Evolutionary conservation across 1,140 invertebrate genomes (phyloP), one percentile per base, ranked within the genome.

Genomic region (Bradysia coprophila): DNA sequence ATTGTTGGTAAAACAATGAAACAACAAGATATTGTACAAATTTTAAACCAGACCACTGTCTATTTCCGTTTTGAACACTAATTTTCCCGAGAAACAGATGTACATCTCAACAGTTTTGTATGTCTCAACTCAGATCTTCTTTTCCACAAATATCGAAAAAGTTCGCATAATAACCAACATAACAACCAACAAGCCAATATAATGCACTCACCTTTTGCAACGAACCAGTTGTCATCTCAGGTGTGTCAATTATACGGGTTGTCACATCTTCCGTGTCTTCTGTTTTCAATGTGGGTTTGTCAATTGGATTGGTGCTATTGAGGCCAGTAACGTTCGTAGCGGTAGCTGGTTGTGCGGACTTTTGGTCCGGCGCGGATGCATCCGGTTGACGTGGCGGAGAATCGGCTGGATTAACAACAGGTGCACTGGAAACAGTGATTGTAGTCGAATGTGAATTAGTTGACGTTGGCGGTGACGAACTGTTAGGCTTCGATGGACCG

Each of bases 201-300:
- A n/a, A n/a, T n/a, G 13, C 40, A 6, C 36, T 47, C 41, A 46
- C 45, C 42, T 46, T 47, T 15, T 48, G 47, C 28, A 49, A 41
- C 36, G 36, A 47, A 31, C 32, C 43, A 34, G 40, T 36, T 41
- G 31, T 10, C 16, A 31, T 41, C 4, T 8, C 24, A 28, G 24
- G 6, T 8, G 24, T 28, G 24, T 6, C 13, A 8, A 13, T 28
- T 28, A 13, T 28, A 28, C 13, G 24, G 13, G 24, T 8, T 28
- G 24, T 28, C 6, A 28, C 24, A 28, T 13, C 24, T 28, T 28
- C 24, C 6, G 6, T 28, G 13, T n/a, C n/a, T n/a, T 28, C 24
- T 13, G 24, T 8, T 8, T 28, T 28, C 24, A 28, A 6, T 28
- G 13, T 28, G 6, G 24, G 13, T 28, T 28, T 28, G 6, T 6